Percentiles rank a stretch among this genome's conserved stretches.
These are phyloP conservation scores for Rhodinocichla rosea DNA, from an alignment of 2,113 vertebrate genomes.

Conservation along the genomic window DNA sequence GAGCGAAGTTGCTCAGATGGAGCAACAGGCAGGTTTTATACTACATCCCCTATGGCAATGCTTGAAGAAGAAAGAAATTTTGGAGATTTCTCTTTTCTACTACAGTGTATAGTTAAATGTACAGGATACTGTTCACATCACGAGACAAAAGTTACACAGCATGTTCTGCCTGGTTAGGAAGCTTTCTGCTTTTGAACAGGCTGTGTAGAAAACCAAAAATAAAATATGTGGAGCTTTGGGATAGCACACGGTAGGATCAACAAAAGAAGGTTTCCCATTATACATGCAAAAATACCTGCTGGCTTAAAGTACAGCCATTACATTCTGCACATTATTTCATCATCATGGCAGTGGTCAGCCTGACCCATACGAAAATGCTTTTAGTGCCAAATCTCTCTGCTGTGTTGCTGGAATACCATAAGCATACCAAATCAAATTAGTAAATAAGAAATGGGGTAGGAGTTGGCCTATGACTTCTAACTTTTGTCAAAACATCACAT, in stretches of 20 bases:
- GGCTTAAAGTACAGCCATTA: background rate
- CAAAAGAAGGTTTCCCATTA: background rate
- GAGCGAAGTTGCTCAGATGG: background rate
- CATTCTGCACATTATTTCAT: background rate
- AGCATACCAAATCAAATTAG: background rate
- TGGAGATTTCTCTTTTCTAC: background rate
- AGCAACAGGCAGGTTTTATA: background rate
- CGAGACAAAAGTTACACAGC: background rate
- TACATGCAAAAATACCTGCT: background rate
- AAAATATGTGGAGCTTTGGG: background rate
- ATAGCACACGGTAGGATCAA: background rate
- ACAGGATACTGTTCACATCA: background rate
- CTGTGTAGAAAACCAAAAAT: background rate
- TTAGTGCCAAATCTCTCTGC: background rate
- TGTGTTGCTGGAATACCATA: background rate
- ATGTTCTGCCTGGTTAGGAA: background rate
- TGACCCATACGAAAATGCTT: background rate
- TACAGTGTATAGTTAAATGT: background rate
- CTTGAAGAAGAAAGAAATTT: background rate
- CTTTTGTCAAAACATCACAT: constrained; percentile 9
- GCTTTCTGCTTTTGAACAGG: background rate
- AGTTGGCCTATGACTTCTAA: background rate
- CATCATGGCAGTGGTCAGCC: background rate
- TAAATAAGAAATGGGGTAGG: background rate
- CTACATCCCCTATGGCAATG: background rate